Conservation (phyloP, 2,888 invertebrate genomes). For the Noctua janthina region DNA sequence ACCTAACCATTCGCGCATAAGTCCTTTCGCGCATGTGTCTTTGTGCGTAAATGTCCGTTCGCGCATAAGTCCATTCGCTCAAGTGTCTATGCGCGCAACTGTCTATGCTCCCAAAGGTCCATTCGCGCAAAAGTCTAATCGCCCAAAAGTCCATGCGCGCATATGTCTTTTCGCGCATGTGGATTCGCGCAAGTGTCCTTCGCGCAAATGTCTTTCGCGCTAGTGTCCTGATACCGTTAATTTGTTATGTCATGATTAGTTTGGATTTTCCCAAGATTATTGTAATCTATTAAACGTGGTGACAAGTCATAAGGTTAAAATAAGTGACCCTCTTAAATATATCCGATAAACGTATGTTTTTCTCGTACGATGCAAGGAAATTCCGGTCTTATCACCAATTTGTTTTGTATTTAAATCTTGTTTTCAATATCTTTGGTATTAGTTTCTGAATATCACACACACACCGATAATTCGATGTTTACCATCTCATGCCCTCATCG, state of each 20-base stretch:
- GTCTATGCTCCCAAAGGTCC: too few relatives aligned
- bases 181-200: too few relatives aligned
- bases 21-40: too few relatives aligned
- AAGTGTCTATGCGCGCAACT: too few relatives aligned
- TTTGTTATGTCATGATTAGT: slow-evolving; percentile 21
- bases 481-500: slow-evolving; percentile 15
- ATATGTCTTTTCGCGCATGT: too few relatives aligned
- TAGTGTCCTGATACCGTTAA: too few relatives aligned
- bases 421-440: slow-evolving; percentile 12
- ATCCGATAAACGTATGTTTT: slow-evolving; percentile 19
- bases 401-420: slow-evolving; percentile 9
- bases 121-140: too few relatives aligned
- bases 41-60: too few relatives aligned
- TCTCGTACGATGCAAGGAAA: not conserved
- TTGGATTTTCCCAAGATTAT: slow-evolving; percentile 31
- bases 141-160: too few relatives aligned
- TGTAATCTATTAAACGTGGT: slow-evolving; percentile 34
- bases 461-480: slow-evolving; percentile 32
- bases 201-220: too few relatives aligned
- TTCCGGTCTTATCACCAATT: not conserved
- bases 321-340: slow-evolving; percentile 3
- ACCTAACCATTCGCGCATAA: too few relatives aligned
- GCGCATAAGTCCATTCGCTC: too few relatives aligned
- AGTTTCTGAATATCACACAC: slow-evolving; percentile 14
- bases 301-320: slow-evolving; percentile 15